phyloP scores from a whole-genome alignment of 2,113 vertebrate species.

The Oryzias celebensis region DNA sequence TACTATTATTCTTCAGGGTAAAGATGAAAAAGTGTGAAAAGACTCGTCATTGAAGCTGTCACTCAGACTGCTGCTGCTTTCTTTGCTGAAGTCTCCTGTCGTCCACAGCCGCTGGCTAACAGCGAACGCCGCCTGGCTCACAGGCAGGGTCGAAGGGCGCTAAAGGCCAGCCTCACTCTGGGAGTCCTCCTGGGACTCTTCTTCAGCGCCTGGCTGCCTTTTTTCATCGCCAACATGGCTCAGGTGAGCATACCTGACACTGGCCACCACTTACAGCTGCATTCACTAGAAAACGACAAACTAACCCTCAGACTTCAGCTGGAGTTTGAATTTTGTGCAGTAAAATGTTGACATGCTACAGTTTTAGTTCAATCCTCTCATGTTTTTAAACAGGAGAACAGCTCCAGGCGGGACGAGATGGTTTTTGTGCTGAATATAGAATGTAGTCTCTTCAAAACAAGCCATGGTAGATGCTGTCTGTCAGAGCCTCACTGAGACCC shows the following conservation, averaged over 20 bases:
- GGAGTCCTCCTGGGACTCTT: conserved; percentile 94
- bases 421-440: neutral
- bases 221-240: conserved; percentile 90
- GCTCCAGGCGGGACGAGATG: too few relatives aligned
- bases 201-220: conserved; percentile 94
- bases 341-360: too few relatives aligned
- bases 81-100: conserved; percentile 1
- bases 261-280: neutral
- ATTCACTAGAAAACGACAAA: neutral
- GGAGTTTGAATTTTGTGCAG: too few relatives aligned
- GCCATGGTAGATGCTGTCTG: neutral
- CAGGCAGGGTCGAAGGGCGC: conserved; percentile 89
- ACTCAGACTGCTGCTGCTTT: neutral
- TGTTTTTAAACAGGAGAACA: too few relatives aligned
- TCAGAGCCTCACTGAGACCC: conserved; percentile 17
- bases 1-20: too few relatives aligned
- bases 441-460: conserved; percentile 25
- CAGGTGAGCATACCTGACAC: conserved; percentile 80
- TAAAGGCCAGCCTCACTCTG: conserved; percentile 95
- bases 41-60: too few relatives aligned
- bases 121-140: conserved; percentile 84
- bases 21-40: too few relatives aligned
- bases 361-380: too few relatives aligned
- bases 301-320: neutral
- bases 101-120: conserved; percentile 63